Conservation (phyloP, 1,140 invertebrate genomes). For the Colletes gigas region DNA sequence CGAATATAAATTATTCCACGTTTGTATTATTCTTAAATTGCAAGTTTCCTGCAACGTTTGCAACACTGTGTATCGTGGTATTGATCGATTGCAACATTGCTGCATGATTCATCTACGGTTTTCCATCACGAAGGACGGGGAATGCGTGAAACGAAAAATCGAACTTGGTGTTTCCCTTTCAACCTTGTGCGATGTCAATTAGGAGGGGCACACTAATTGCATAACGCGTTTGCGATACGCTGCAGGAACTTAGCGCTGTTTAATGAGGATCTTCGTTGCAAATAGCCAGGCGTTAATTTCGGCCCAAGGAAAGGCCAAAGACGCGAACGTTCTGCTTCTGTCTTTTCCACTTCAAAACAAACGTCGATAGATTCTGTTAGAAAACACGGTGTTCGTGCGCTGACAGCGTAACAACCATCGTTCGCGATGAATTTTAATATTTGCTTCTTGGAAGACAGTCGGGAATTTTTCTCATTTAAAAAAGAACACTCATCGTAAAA, state of each 20-base stretch:
- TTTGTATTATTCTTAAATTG: no score
- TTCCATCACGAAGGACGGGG: not conserved
- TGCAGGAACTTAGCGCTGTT: slow-evolving; percentile 25
- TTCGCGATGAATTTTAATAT: not conserved
- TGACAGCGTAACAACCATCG: not conserved
- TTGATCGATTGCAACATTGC: no score
- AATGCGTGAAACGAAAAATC: not conserved
- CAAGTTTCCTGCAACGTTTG: no score
- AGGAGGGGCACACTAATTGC: slow-evolving; percentile 55
- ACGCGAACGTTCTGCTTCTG: not conserved
- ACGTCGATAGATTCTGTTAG: slow-evolving; percentile 20
- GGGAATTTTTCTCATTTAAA: not conserved
- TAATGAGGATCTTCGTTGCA: slow-evolving; percentile 23
- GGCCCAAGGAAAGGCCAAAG: slow-evolving; percentile 52
- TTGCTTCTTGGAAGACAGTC: not conserved
- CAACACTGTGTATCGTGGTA: no score
- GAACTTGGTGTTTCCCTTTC: not conserved
- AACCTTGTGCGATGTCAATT: slow-evolving; percentile 57
- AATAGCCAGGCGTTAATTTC: slow-evolving; percentile 51
- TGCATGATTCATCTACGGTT: no score
- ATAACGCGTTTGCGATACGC: slow-evolving; percentile 32
- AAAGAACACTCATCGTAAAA: no score
- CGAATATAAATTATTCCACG: not conserved
- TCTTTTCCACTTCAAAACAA: not conserved
- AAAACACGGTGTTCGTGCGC: not conserved